Conservation (phyloP, 2,888 invertebrate genomes). For the Merodon equestris region DNA sequence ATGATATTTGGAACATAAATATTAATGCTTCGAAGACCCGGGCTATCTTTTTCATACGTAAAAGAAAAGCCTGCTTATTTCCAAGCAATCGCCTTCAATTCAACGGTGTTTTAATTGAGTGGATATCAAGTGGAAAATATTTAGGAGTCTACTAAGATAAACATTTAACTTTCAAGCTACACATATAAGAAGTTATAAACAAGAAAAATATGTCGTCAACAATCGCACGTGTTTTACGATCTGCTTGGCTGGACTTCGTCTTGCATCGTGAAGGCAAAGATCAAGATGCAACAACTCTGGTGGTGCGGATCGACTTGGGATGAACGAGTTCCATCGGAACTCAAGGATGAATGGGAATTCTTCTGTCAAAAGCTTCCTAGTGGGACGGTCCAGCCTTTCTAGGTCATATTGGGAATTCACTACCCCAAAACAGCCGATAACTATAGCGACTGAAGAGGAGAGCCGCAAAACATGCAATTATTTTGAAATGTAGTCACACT, state of each 20-base stretch:
- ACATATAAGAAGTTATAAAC: neutral
- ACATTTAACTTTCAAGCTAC: no score
- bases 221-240: slow-evolving; percentile 22
- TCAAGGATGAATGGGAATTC: neutral
- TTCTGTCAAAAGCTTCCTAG: slow-evolving; percentile 17
- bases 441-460: slow-evolving; percentile 4
- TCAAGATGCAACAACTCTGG: slow-evolving; percentile 23
- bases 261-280: slow-evolving; percentile 8
- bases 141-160: no score
- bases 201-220: slow-evolving; percentile 14
- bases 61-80: no score
- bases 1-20: no score
- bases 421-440: slow-evolving; percentile 10
- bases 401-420: slow-evolving; percentile 7
- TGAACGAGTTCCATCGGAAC: slow-evolving; percentile 10
- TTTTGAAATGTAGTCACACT: no score
- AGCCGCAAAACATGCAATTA: neutral
- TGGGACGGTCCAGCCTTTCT: slow-evolving; percentile 20
- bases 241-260: slow-evolving; percentile 21
- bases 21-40: no score
- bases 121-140: no score
- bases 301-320: slow-evolving; percentile 12
- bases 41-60: no score
- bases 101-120: no score
- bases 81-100: no score